phyloP scores from a whole-genome alignment of 2,888 invertebrate genomes.

The Argyresthia albistria region DNA sequence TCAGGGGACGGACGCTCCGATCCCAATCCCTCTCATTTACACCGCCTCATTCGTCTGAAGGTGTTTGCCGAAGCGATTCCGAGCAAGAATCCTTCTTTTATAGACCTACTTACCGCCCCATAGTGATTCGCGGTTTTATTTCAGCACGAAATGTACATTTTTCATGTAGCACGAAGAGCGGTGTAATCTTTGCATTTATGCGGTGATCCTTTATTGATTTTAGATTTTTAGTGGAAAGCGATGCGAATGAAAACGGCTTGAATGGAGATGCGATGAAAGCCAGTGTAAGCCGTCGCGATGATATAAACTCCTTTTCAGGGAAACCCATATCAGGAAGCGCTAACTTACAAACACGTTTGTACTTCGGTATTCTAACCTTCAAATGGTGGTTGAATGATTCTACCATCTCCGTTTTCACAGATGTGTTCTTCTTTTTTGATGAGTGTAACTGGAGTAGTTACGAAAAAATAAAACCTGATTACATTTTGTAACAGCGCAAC shows the following conservation, averaged over 20 bases:
- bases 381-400: not conserved
- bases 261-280: conserved; percentile 68
- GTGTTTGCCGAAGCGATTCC: conserved; percentile 71
- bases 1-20: conserved; percentile 18
- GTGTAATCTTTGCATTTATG: conserved; percentile 71
- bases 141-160: conserved; percentile 65
- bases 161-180: conserved; percentile 60
- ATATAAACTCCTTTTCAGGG: conserved; percentile 63
- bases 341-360: conserved; percentile 28
- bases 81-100: conserved; percentile 63
- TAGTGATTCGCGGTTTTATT: conserved; percentile 73
- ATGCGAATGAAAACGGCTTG: conserved; percentile 65
- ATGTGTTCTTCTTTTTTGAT: no score
- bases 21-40: conserved; percentile 69
- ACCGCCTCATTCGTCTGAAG: conserved; percentile 66
- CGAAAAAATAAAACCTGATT: no score
- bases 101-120: conserved; percentile 65
- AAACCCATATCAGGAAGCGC: conserved; percentile 46
- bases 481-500: no score
- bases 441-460: no score
- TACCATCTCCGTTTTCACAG: no score
- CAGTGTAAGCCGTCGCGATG: conserved; percentile 60
- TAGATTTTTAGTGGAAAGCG: conserved; percentile 70
- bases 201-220: conserved; percentile 72
- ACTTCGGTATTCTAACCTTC: not conserved